Percentiles rank a stretch among this genome's conserved stretches.
These are phyloP conservation scores for Germaria angustata DNA, from an alignment of 2,888 invertebrate species.

Conservation along the genomic window DNA sequence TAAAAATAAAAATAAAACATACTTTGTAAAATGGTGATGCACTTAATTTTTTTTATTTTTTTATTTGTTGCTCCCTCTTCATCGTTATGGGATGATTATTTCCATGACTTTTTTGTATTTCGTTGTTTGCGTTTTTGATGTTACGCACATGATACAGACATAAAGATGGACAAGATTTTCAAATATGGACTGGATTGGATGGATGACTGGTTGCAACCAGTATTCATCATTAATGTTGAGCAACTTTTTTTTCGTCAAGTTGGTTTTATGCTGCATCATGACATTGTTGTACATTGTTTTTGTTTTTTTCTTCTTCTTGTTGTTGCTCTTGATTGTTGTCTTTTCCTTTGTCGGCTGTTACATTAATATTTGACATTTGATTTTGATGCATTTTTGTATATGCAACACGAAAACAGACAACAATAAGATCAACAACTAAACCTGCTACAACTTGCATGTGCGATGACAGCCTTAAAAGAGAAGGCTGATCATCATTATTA, in stretches of 20 bases:
- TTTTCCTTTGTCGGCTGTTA: slow-evolving; percentile 66
- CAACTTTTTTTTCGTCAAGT: slow-evolving; percentile 2
- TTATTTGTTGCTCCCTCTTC: slow-evolving; percentile 18
- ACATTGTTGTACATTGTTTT: slow-evolving; percentile 51
- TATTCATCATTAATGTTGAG: slow-evolving; percentile 20
- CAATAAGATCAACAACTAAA: slow-evolving; percentile 39
- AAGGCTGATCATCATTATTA: slow-evolving; percentile 18
- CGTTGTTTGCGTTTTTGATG: slow-evolving; percentile 14
- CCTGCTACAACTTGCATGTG: slow-evolving; percentile 56
- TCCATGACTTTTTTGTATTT: neutral
- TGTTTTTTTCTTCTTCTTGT: neutral
- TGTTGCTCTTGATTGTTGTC: slow-evolving; percentile 56
- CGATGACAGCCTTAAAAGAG: slow-evolving; percentile 53
- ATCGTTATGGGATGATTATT: slow-evolving; percentile 6
- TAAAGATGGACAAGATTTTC: slow-evolving; percentile 63
- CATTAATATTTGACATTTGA: slow-evolving; percentile 67
- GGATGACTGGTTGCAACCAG: slow-evolving; percentile 19
- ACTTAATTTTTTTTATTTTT: slow-evolving; percentile 43
- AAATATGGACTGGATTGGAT: slow-evolving; percentile 42
- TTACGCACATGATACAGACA: slow-evolving; percentile 57
- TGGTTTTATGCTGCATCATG: slow-evolving; percentile 55
- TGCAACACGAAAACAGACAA: slow-evolving; percentile 32
- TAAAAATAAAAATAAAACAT: slow-evolving; percentile 14
- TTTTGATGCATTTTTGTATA: slow-evolving; percentile 63
- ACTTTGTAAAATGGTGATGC: slow-evolving; percentile 33